These are phyloP conservation scores for Zenarchopterus dispar DNA, from an alignment of 2,797 vertebrate genomes.

Conservation along the genomic window DNA sequence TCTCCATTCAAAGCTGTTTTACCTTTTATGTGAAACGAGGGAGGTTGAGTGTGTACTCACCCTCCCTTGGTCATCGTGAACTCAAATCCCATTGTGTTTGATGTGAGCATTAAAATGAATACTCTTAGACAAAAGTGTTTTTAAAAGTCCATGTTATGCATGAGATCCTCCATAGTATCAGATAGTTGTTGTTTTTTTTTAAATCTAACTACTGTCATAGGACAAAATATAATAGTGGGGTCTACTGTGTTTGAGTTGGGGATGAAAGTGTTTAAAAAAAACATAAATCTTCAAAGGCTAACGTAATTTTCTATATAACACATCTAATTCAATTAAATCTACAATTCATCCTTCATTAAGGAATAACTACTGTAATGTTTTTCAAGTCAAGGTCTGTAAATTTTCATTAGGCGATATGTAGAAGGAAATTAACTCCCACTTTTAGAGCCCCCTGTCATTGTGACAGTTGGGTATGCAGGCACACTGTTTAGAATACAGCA, in stretches of 20 bases:
- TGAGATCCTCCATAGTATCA: too few species aligned
- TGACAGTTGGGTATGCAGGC: conserved; percentile 26
- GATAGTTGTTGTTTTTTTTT: too few species aligned
- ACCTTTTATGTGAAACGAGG: conserved; percentile 2
- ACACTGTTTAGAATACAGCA: conserved; percentile 10
- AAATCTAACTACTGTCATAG: too few species aligned
- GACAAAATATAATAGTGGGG: conserved; percentile 3
- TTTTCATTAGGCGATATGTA: conserved; percentile 30
- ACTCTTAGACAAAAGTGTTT: too few species aligned
- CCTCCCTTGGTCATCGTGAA: neutral
- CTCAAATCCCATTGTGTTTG: neutral
- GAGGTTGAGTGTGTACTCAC: neutral
- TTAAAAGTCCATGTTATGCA: too few species aligned
- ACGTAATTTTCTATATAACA: conserved; percentile 35
- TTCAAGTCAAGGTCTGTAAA: conserved; percentile 45
- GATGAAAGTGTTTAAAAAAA: conserved; percentile 14
- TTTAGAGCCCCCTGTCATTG: conserved; percentile 46
- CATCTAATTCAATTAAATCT: conserved; percentile 12
- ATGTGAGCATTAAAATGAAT: neutral
- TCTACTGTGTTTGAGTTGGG: neutral
- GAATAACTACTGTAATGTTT: conserved; percentile 42
- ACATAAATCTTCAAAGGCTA: conserved; percentile 34
- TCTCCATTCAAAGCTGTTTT: conserved; percentile 7
- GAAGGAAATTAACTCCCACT: conserved; percentile 56
- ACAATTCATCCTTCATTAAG: conserved; percentile 42